These are phyloP conservation scores for Tetheella fluctuosa DNA, from an alignment of 2,888 invertebrate species.

Conservation along the genomic window DNA sequence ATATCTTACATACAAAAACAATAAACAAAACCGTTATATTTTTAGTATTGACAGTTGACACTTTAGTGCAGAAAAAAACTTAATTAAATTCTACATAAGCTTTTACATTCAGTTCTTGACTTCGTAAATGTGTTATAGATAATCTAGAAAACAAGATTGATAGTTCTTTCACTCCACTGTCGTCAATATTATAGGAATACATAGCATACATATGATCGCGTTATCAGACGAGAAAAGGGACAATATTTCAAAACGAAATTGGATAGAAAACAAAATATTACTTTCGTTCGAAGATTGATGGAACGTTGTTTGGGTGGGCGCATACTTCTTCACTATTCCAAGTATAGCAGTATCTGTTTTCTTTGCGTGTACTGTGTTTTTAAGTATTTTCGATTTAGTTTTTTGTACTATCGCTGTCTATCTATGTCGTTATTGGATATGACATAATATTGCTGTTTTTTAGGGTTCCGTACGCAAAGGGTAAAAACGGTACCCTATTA, in stretches of 20 bases:
- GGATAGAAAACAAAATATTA: slow-evolving; percentile 57
- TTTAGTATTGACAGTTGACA: too few species aligned
- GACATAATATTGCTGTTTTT: too few species aligned
- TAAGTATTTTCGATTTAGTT: not conserved
- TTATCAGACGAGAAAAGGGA: slow-evolving; percentile 37
- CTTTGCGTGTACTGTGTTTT: slow-evolving; percentile 14
- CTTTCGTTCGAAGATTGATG: slow-evolving; percentile 54
- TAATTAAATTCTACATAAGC: too few species aligned
- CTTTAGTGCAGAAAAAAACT: too few species aligned
- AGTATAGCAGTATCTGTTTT: slow-evolving; percentile 14
- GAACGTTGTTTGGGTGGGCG: slow-evolving; percentile 35
- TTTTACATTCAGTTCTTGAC: not conserved
- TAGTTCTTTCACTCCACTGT: not conserved
- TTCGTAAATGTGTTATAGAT: not conserved
- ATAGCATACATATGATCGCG: slow-evolving; percentile 28
- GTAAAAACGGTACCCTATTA: too few species aligned
- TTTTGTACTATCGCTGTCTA: too few species aligned
- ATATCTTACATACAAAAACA: too few species aligned
- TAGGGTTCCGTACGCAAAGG: too few species aligned
- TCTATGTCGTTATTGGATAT: too few species aligned
- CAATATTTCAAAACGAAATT: slow-evolving; percentile 56
- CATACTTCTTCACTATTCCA: slow-evolving; percentile 13
- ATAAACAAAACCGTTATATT: too few species aligned
- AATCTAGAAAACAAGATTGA: not conserved
- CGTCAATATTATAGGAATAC: slow-evolving; percentile 8